Evolutionary conservation across 2,888 invertebrate species (phyloP).

Genomic region (Steinernema carpocapsae): DNA sequence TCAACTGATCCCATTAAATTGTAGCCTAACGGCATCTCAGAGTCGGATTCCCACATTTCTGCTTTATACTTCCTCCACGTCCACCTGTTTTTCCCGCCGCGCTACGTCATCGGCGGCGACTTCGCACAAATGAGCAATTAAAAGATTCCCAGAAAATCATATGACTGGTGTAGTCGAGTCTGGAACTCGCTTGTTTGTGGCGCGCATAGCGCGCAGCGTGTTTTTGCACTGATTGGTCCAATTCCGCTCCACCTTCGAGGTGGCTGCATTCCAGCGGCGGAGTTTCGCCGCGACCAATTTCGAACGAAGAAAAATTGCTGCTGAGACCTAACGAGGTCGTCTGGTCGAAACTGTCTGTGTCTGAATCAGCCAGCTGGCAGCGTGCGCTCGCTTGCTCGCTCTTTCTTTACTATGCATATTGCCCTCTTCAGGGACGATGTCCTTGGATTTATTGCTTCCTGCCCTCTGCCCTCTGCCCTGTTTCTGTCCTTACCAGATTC

Average conservation of each 20-base stretch:
- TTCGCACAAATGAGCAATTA: slow-evolving; percentile 12
- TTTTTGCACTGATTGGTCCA: slow-evolving; percentile 32
- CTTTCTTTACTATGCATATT: slow-evolving; percentile 9
- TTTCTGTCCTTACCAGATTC: neutral
- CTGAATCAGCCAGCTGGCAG: neutral
- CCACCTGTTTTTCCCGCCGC: neutral
- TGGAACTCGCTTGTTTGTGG: slow-evolving; percentile 25
- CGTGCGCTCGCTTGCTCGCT: neutral
- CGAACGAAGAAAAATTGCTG: neutral
- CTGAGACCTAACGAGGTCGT: slow-evolving; percentile 10
- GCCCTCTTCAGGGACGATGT: slow-evolving; percentile 6
- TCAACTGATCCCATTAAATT: no score
- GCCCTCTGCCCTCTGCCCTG: neutral
- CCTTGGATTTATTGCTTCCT: slow-evolving; percentile 24
- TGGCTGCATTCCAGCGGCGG: slow-evolving; percentile 13
- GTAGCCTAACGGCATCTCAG: no score
- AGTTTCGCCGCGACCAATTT: slow-evolving; percentile 22
- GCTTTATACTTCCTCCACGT: no score
- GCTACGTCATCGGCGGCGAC: no score
- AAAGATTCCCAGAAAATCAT: neutral
- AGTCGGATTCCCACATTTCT: no score
- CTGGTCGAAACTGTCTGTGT: neutral
- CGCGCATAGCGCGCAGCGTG: neutral
- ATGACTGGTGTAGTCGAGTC: slow-evolving; percentile 6
- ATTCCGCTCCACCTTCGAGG: no score